Percentiles rank a stretch among this genome's conserved stretches.
These are phyloP conservation scores for Cyanoderma ruficeps DNA, from an alignment of 2,113 vertebrate species.

Conservation along the genomic window DNA sequence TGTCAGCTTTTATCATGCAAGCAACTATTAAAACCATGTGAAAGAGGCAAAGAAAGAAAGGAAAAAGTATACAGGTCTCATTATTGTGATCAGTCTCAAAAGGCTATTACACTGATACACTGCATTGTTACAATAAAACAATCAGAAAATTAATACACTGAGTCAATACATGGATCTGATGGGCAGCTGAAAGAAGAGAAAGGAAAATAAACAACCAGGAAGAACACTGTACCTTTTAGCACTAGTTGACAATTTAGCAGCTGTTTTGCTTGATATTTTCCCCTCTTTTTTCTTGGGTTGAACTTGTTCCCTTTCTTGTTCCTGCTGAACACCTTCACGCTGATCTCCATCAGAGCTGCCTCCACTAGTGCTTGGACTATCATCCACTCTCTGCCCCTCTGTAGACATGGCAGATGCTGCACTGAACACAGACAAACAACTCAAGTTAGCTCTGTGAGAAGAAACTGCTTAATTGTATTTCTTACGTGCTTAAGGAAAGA, in stretches of 20 bases:
- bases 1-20: constrained; percentile 58
- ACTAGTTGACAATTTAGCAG: constrained; percentile 97
- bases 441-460: not conserved
- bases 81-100: not conserved
- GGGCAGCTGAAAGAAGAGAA: not conserved
- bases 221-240: constrained; percentile 88
- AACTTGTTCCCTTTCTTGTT: constrained; percentile 93
- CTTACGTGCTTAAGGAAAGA: not conserved
- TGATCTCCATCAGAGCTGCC: constrained; percentile 98
- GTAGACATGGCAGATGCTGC: constrained; percentile 92
- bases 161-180: not conserved
- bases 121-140: not conserved
- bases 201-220: not conserved
- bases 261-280: constrained; percentile 98
- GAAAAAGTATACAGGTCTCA: not conserved
- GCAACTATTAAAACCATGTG: constrained; percentile 54
- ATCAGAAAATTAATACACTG: not conserved
- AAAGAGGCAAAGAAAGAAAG: constrained; percentile 37
- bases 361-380: constrained; percentile 97
- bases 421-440: constrained; percentile 25
- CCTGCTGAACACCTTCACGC: constrained; percentile 87
- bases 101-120: not conserved
- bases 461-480: not conserved
- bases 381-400: constrained; percentile 96
- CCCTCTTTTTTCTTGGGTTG: constrained; percentile 99